phyloP scores from a whole-genome alignment of 2,797 vertebrate genomes.

The Rhincodon typus region DNA sequence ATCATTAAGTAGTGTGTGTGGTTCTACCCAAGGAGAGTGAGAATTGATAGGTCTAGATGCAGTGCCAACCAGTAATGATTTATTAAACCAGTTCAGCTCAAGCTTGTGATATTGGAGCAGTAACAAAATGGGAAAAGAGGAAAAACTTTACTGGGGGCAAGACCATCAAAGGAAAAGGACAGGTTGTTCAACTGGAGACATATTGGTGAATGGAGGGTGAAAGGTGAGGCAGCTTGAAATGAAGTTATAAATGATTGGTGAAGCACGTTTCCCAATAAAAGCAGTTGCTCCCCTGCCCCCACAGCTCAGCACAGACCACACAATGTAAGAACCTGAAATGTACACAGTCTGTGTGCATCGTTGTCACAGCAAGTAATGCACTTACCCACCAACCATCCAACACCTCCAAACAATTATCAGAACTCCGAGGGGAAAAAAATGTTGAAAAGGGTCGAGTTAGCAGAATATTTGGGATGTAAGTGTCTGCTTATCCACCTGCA shows the following conservation, averaged over 20 bases:
- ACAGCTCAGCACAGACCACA: background rate
- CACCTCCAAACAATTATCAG: background rate
- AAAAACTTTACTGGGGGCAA: background rate
- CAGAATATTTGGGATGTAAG: background rate
- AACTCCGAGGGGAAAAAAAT: background rate
- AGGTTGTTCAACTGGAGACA: background rate
- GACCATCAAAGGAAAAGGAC: background rate
- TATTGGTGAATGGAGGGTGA: background rate
- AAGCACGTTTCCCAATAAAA: background rate
- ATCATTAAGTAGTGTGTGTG: background rate
- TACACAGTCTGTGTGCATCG: background rate
- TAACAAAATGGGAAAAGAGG: background rate
- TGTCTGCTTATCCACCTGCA: constrained; percentile 44
- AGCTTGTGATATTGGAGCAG: background rate
- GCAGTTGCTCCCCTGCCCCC: background rate
- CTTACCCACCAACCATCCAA: background rate
- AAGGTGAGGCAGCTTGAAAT: background rate
- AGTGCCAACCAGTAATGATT: background rate
- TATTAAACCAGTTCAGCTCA: background rate
- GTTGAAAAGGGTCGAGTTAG: background rate
- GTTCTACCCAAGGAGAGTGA: background rate
- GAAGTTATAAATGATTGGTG: background rate
- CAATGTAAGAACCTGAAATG: background rate
- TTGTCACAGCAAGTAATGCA: background rate
- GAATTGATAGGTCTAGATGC: background rate